These are phyloP conservation scores for Temnothorax rugatulus DNA, from an alignment of 2,888 invertebrate species.

Conservation along the genomic window DNA sequence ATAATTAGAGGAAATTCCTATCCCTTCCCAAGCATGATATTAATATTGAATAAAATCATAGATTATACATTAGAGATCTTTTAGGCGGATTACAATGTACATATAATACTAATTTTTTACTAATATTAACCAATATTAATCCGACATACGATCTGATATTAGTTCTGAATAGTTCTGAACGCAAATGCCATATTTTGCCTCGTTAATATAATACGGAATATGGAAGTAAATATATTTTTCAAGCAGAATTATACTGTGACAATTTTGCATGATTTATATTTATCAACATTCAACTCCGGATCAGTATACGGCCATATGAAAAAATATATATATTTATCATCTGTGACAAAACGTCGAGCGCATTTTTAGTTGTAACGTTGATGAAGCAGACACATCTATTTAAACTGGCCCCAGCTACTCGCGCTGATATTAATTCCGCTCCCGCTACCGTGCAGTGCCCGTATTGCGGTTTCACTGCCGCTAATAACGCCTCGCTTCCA, in stretches of 20 bases:
- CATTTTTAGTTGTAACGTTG: constrained; percentile 22
- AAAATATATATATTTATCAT: constrained; percentile 1
- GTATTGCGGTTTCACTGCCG: constrained; percentile 37
- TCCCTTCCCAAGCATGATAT: background rate
- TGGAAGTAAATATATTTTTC: constrained; percentile 5
- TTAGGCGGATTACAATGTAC: background rate
- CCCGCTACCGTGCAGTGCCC: background rate
- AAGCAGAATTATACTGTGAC: background rate
- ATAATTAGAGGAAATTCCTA: background rate
- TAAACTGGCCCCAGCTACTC: constrained; percentile 20
- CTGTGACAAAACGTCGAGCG: background rate
- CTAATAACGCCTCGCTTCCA: constrained; percentile 48
- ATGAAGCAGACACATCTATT: constrained; percentile 34
- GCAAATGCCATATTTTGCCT: background rate
- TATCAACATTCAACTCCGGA: constrained; percentile 9
- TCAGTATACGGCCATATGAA: background rate
- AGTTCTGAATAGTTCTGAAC: background rate
- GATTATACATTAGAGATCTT: constrained; percentile 5
- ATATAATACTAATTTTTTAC: background rate
- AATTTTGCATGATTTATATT: constrained; percentile 5
- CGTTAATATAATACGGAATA: constrained; percentile 1
- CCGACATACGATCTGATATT: background rate
- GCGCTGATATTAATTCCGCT: constrained; percentile 50
- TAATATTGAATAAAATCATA: background rate
- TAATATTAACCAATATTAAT: background rate